Evolutionary conservation across 2,888 invertebrate species (phyloP).

Genomic region (Trissoscelio sp.): DNA sequence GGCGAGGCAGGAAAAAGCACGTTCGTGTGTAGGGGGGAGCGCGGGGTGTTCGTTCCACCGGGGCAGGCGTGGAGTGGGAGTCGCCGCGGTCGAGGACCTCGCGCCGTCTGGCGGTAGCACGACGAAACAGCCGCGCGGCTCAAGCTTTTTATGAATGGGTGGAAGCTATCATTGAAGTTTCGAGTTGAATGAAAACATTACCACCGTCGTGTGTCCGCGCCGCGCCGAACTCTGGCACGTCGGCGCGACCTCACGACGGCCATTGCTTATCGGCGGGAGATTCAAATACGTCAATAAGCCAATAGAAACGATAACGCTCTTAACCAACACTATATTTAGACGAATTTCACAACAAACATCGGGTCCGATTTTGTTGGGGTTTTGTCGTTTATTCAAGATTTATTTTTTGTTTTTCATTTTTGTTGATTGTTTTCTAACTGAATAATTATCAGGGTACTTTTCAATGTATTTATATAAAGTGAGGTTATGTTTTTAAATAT

Average conservation of each 20-base stretch:
- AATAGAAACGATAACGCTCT: slow-evolving; percentile 46
- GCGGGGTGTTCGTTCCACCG: slow-evolving; percentile 29
- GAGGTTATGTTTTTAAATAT: too few species aligned
- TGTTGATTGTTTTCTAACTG: too few species aligned
- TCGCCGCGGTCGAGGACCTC: slow-evolving; percentile 68
- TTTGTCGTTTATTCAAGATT: too few species aligned
- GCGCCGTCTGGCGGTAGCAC: slow-evolving; percentile 81
- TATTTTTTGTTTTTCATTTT: too few species aligned
- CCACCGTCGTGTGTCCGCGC: slow-evolving; percentile 69
- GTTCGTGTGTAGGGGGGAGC: slow-evolving; percentile 56
- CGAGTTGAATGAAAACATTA: slow-evolving; percentile 83
- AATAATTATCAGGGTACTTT: too few species aligned
- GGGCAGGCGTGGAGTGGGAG: slow-evolving; percentile 19
- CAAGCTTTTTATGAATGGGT: slow-evolving; percentile 83
- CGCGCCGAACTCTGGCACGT: slow-evolving; percentile 69
- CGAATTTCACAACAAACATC: slow-evolving; percentile 25
- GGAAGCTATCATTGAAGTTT: slow-evolving; percentile 84
- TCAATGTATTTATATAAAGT: too few species aligned
- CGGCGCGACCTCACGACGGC: slow-evolving; percentile 69
- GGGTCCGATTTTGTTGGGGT: background rate
- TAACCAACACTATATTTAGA: slow-evolving; percentile 19
- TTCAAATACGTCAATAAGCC: slow-evolving; percentile 70
- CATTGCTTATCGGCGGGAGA: slow-evolving; percentile 72
- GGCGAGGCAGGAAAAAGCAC: slow-evolving; percentile 43
- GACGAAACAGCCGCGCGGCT: slow-evolving; percentile 68